Base-by-base conservation (phyloP, 2,888 invertebrate genomes). In the Carabus problematicus region DNA sequence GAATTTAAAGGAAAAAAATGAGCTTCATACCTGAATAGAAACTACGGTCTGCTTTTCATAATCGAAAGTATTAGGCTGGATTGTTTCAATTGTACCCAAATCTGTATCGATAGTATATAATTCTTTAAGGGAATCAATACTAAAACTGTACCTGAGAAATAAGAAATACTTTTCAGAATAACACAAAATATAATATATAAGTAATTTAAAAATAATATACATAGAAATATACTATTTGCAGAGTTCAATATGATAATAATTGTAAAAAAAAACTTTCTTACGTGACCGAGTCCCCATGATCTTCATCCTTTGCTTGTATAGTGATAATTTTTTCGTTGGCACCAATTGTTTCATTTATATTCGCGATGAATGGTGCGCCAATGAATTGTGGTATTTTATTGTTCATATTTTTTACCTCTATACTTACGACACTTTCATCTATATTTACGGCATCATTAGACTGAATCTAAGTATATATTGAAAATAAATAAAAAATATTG, bases 351-450 rank as follows among this genome's bases (percentile, higher is more conserved):
- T 88, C 81, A 4, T 78, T 73, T 0, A 82, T 83, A 0, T 75
- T 81, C 42, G 81, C 79, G 3, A 79, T 77, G 11, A 79, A 11
- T 0, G 19, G 8, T 8, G 47, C 11, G 16, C 70, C 16, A 70
- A 6, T 78, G 75, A 77, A 92, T 92, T 72, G 84, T 0, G 92
- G 92, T 72, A 81, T 75, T 77, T 91, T 91, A 76, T 92, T 92
- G 78, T 92, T 92, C 83, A 86, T 85, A 80, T 92, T 90, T 40
- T 81, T 80, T 52, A 91, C 83, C 66, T 83, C 76, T 8, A 90
- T 84, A 67, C 78, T 79, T 0, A 89, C 78, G 2, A 76, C 76
- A 8, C 83, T 81, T 7, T 75, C 77, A 59, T 71, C 76, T n/a
- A n/a, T 63, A 29, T 29, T 29, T 29, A 29, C 29, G 2, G 29